Evolutionary conservation across 2,888 invertebrate species (phyloP).

Genomic region (Andrena minutula): DNA sequence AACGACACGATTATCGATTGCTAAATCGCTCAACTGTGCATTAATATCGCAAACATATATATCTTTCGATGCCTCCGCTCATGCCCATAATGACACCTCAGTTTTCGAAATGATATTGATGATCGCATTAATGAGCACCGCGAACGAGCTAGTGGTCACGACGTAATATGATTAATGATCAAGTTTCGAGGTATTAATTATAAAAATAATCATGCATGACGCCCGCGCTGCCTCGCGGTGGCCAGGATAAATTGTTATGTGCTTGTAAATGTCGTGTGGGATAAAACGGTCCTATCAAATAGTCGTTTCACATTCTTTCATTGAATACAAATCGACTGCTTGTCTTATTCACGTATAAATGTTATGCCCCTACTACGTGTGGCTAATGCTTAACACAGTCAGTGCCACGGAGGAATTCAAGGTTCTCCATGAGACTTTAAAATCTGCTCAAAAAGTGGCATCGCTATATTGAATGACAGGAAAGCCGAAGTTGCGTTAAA

Average conservation of each 20-base stretch:
- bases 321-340: not conserved
- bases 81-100: conserved; percentile 33
- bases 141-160: conserved; percentile 34
- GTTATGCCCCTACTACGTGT: not conserved
- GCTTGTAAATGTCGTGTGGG: conserved; percentile 23
- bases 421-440: no score
- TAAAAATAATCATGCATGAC: conserved; percentile 63
- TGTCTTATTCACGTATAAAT: not conserved
- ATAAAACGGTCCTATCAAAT: conserved; percentile 15
- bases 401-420: not conserved
- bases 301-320: conserved; percentile 26
- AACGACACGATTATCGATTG: not conserved
- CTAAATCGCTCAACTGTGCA: conserved; percentile 14
- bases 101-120: conserved; percentile 52
- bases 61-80: conserved; percentile 34
- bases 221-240: conserved; percentile 12
- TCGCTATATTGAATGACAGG: no score
- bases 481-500: no score
- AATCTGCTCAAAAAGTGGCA: no score
- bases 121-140: conserved; percentile 55
- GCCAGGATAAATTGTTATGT: conserved; percentile 36
- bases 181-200: conserved; percentile 69
- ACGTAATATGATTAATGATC: conserved; percentile 68
- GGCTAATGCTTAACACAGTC: not conserved
- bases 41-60: conserved; percentile 37